Evolutionary conservation across 2,888 invertebrate genomes (phyloP).

Genomic region (Cryptocheilus praepositus): DNA sequence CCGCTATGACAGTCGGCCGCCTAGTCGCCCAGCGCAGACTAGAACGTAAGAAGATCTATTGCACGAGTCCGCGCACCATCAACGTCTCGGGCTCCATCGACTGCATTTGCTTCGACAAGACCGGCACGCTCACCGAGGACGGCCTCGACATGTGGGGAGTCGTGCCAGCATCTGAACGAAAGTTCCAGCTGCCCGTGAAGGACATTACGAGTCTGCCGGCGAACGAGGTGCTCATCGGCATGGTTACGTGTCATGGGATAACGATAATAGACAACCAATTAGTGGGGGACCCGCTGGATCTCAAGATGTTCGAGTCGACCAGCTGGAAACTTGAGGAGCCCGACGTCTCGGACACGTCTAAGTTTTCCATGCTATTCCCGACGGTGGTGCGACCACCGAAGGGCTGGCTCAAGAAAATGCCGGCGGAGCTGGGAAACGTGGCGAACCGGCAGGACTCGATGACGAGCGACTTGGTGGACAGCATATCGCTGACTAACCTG

Average conservation of each 20-base stretch:
- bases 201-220: constrained; percentile 76
- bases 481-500: constrained; percentile 61
- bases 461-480: constrained; percentile 63
- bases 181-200: constrained; percentile 75
- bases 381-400: constrained; percentile 85
- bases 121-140: constrained; percentile 97
- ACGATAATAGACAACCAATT: constrained; percentile 91
- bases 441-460: constrained; percentile 62
- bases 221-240: constrained; percentile 82
- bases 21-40: constrained; percentile 92
- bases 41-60: constrained; percentile 86
- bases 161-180: constrained; percentile 79
- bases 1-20: constrained; percentile 97
- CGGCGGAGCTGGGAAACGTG: constrained; percentile 42
- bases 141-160: constrained; percentile 97
- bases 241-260: constrained; percentile 95
- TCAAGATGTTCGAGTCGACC: constrained; percentile 98
- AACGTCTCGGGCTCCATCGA: constrained; percentile 94
- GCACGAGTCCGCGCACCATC: constrained; percentile 94
- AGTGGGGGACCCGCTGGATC: constrained; percentile 95
- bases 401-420: constrained; percentile 49
- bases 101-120: constrained; percentile 96
- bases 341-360: constrained; percentile 87
- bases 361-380: constrained; percentile 91
- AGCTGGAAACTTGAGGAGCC: constrained; percentile 94